phyloP scores from a whole-genome alignment of 2,113 vertebrate genomes.

The Mystacornis crossleyi region DNA sequence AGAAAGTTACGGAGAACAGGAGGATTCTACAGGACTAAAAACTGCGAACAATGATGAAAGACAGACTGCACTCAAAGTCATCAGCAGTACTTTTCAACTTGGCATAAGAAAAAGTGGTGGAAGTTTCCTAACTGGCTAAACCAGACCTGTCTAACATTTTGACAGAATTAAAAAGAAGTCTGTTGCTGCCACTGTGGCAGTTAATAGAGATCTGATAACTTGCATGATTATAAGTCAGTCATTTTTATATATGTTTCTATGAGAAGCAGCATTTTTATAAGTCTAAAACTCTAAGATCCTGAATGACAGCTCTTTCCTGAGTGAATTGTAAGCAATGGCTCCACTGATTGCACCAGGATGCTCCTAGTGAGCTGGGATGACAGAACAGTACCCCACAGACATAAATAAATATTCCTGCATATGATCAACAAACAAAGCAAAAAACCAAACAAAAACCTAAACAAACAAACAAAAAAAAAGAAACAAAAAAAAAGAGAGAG shows the following conservation, averaged over 20 bases:
- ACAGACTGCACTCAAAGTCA: background rate
- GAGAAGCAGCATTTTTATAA: background rate
- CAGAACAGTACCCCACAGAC: background rate
- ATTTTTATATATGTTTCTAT: background rate
- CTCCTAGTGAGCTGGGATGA: background rate
- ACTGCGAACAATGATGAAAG: background rate
- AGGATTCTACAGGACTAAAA: background rate
- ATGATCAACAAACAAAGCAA: background rate
- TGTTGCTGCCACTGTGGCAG: background rate
- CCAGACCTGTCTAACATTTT: slow-evolving; percentile 21
- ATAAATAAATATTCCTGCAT: background rate
- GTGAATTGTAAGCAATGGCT: background rate
- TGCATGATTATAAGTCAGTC: background rate
- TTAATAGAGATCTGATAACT: background rate
- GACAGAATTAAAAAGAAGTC: background rate
- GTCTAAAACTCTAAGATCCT: background rate
- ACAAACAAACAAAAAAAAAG: too few relatives aligned
- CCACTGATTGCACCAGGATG: background rate
- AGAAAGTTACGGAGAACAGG: background rate
- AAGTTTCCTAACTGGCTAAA: slow-evolving; percentile 31
- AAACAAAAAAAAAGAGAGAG: too few relatives aligned
- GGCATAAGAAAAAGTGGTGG: slow-evolving; percentile 13
- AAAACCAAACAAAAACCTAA: too few relatives aligned
- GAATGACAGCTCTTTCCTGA: background rate
- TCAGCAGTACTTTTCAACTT: background rate